A percentile compares a stretch with the other conserved stretches of the same genome.
Conservation (phyloP, 2,113 vertebrate genomes). For the Australoheros scitulus region DNA sequence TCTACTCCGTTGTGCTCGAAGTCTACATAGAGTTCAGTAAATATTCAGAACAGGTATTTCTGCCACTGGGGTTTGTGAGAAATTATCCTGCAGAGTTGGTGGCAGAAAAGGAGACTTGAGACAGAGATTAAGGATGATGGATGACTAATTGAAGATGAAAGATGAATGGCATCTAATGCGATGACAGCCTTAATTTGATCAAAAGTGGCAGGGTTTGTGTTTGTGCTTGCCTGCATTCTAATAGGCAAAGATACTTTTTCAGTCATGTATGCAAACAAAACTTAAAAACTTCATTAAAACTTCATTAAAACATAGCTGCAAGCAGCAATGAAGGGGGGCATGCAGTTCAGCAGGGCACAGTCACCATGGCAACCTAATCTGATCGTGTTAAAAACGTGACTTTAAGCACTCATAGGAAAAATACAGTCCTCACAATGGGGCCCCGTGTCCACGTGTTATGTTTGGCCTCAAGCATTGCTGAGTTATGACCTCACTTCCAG, state of each 20-base stretch:
- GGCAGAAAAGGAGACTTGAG: slow-evolving; percentile 25
- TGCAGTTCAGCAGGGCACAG: neutral
- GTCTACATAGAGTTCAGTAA: slow-evolving; percentile 13
- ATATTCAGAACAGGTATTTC: slow-evolving; percentile 14
- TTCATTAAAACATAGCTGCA: slow-evolving; percentile 2
- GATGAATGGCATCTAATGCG: slow-evolving; percentile 50
- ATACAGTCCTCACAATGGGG: neutral
- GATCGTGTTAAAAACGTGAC: neutral
- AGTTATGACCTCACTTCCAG: neutral
- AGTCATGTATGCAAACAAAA: neutral
- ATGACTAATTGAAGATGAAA: slow-evolving; percentile 68
- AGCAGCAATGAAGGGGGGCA: neutral
- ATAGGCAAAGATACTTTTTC: neutral
- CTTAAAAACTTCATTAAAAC: neutral
- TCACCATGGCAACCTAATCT: neutral
- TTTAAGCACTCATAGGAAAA: neutral
- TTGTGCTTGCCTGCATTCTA: neutral
- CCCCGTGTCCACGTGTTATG: neutral
- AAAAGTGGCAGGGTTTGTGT: slow-evolving; percentile 21
- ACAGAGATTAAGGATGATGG: slow-evolving; percentile 53
- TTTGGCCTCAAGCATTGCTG: neutral
- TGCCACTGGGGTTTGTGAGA: slow-evolving; percentile 1
- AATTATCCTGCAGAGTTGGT: slow-evolving; percentile 27
- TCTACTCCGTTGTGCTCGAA: neutral
- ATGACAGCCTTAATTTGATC: slow-evolving; percentile 41